Evolutionary conservation across 2,888 invertebrate species (phyloP), one percentile per base, ranked within the genome.

Genomic region (Conus canariensis): DNA sequence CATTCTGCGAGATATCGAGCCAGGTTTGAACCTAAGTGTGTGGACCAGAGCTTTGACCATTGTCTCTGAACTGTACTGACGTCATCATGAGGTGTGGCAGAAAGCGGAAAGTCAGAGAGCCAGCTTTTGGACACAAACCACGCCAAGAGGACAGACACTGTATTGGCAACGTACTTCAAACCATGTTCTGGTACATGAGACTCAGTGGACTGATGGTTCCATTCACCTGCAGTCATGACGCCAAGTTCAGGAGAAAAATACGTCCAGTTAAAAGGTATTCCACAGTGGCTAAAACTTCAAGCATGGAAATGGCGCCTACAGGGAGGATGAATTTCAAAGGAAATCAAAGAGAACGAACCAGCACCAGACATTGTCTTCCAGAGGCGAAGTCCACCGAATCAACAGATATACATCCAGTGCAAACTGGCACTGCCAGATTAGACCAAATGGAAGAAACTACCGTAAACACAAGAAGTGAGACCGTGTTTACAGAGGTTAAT

Each of bases 121-220:
- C 9, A 9, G 25, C 10, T 10, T 19, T 30, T 77, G 12, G 8
- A 77, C 12, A 77, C 5, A 30, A 30, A 77, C 7, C 8, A 10
- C 16, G 30, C 30, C 10, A 77, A 19, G 30, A 30, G 30, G 3
- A 77, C 30, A 10, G 6, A 14, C 70, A 74, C 19, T 7, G 25
- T 16, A 45, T 77, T 5, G 8, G 30, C 10, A 25, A 25, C 25
- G 30, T 77, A 0, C 7, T 77, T 30, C 77, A 77, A 4, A 25
- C 77, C 77, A 77, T 77, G 1, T 77, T 77, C 77, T 77, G 77
- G 77, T 77, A 77, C 77, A 77, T 77, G 77, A 77, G 77, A 30
- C 77, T 77, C 77, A 30, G 77, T 6, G 77, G 77, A 12, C 77
- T 77, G 25, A 3, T 77, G 19, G 30, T 77, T 10, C 77, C 77